Evolutionary conservation across 2,113 vertebrate genomes (phyloP), one percentile per base, ranked within the genome.

Genomic region (Anarhynchus alexandrinus): DNA sequence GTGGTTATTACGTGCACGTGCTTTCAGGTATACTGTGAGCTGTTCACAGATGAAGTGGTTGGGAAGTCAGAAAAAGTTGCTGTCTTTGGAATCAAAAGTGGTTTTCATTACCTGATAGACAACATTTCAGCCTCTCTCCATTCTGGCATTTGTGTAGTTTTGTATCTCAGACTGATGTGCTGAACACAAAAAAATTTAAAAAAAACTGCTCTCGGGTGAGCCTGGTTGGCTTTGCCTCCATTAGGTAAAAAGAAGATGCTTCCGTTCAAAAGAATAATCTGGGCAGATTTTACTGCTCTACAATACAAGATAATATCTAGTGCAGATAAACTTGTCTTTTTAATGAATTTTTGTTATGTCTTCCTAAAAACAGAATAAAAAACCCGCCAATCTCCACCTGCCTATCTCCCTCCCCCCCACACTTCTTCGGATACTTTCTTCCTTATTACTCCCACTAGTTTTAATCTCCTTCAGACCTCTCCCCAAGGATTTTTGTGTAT

Each of bases 1-100:
- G 43, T 1, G 2, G 55, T 16, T 58, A 2, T 69, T 74, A 32
- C 29, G 43, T 45, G 57, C 57, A 13, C 6, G 4, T 0, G 0
- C 29, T 71, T 59, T 45, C 10, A 59, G 51, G 20, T 58, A 12
- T 42, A 20, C 62, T 36, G 29, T 36, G 34, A 64, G 9, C 57
- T 29, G 17, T 65, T 86, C 36, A 21, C 49, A 47, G 12, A 40
- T n/a, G 34, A 49, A 58, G 34, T 45, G 51, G 13, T 65, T 76
- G 64, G 29, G 15, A 86, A 81, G 42, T 52, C 64, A 52, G 42
- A 52, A 27, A 15, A 34, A 4, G 4, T 59, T 61, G 34, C 61
- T 70, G 23, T 40, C 49, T 79, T 73, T 52, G 36, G 36, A 69
- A 54, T 42, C 1, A 0, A n/a, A 90, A 67, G 34, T 55, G 6